Evolutionary conservation across 2,888 invertebrate genomes (phyloP), one percentile per base, ranked within the genome.

Genomic region (Linnaemya tessellans): DNA sequence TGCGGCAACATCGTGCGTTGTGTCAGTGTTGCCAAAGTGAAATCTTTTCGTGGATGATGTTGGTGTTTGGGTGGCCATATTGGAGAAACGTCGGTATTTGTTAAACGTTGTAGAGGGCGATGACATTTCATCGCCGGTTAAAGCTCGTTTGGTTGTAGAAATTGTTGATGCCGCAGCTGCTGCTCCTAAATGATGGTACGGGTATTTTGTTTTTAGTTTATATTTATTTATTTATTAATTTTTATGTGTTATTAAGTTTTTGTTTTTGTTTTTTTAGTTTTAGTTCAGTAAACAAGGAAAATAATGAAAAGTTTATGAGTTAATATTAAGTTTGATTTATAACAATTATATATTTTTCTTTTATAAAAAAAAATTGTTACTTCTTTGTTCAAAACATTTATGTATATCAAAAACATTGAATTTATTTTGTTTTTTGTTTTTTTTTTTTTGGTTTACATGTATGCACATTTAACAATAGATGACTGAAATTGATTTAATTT

Each of bases 31-130:
- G 68, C 62, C 86, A 60, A 75, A 80, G 65, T 78, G 62, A 68
- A 73, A 74, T 73, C 81, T 73, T 75, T 84, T 81, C 49, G 84
- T 67, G 46, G 84, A 86, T 35, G 86, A 71, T 30, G 83, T 83
- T 58, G 88, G 88, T 54, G 88, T 88, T 81, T 88, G 88, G 74
- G 88, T 88, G 65, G 88, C 87, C 84, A 87, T 89, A 82, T 90
- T 90, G 80, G 88, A 88, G 75, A 88, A 88, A 75, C 89, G 89
- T 74, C 87, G 82, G 73, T 87, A 87, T 81, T 88, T 88, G 58
- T 84, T 87, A 70, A 82, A 77, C 49, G 46, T 60, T 41, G 60
- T 49, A 51, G 86, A 88, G 15, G 84, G 38, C 22, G 80, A 80
- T 35, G 65, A 67, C 0, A 10, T 18, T n/a, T 25, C 67, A 51